These are phyloP conservation scores for Platichthys flesus DNA, from an alignment of 2,113 vertebrate genomes.

Conservation along the genomic window DNA sequence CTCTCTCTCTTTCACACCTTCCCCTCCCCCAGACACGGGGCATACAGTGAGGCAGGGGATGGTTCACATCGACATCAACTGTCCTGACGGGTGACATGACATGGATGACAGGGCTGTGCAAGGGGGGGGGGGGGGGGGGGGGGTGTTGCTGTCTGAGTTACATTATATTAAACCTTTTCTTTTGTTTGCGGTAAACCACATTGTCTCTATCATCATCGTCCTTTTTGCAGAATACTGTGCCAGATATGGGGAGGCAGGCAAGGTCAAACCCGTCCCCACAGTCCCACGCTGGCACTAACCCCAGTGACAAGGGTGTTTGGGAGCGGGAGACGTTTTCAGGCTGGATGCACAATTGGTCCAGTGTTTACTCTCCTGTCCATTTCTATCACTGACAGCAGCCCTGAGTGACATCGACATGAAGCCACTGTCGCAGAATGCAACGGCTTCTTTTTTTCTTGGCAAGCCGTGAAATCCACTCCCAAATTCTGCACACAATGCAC, in stretches of 20 bases:
- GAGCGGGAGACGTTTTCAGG: conserved; percentile 74
- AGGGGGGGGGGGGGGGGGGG: too few species aligned
- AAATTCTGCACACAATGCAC: conserved; percentile 3
- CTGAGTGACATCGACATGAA: conserved; percentile 70
- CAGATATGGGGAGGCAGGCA: conserved; percentile 50
- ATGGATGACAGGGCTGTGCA: neutral
- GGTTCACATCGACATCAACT: conserved; percentile 1
- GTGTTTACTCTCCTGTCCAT: conserved; percentile 79
- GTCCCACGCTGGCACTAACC: conserved; percentile 72
- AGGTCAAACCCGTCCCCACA: conserved; percentile 66
- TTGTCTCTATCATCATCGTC: conserved; percentile 23
- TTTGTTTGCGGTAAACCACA: conserved; percentile 19
- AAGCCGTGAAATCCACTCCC: conserved; percentile 6
- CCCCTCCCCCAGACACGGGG: conserved; percentile 45
- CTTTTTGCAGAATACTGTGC: conserved; percentile 23
- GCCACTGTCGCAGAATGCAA: conserved; percentile 34
- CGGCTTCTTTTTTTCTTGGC: conserved; percentile 12
- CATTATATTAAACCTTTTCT: neutral
- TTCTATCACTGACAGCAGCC: conserved; percentile 70
- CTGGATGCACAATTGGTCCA: conserved; percentile 79
- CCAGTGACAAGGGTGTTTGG: conserved; percentile 65
- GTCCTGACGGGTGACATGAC: conserved; percentile 16
- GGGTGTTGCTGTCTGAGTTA: neutral
- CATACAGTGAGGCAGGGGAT: conserved; percentile 34
- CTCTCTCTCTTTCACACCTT: conserved; percentile 55